Conservation (phyloP, 2,888 invertebrate species). For the Argynnis bischoffii region DNA sequence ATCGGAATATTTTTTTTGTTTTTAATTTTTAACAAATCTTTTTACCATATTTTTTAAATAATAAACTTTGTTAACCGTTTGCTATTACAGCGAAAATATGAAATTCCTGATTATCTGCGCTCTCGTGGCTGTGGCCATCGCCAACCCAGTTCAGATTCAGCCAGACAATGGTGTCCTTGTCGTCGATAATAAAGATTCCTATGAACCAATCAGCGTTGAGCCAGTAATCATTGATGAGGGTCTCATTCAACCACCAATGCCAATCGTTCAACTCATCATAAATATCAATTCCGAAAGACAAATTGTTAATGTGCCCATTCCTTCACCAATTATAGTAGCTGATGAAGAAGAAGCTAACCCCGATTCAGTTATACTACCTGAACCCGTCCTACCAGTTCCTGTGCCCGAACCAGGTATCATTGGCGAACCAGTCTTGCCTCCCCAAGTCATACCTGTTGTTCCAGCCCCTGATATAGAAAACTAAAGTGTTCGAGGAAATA, state of each 20-base stretch:
- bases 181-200: conserved; percentile 30
- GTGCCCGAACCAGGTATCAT: conserved; percentile 18
- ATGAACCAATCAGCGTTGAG: conserved; percentile 26
- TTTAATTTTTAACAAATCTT: too few relatives aligned
- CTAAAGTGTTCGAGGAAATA: neutral
- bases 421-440: conserved; percentile 9
- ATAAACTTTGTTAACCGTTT: neutral
- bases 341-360: neutral
- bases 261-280: neutral
- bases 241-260: neutral
- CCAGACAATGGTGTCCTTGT: conserved; percentile 25
- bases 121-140: conserved; percentile 37
- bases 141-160: conserved; percentile 32
- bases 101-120: conserved; percentile 38
- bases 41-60: too few relatives aligned
- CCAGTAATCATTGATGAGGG: conserved; percentile 33
- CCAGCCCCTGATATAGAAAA: neutral
- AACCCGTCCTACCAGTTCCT: conserved; percentile 9
- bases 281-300: neutral
- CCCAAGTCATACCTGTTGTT: neutral
- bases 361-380: neutral
- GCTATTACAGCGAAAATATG: conserved; percentile 30
- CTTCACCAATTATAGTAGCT: conserved; percentile 4
- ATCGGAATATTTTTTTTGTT: neutral
- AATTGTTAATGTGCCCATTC: neutral